Conservation (phyloP, 35 echinoderm and acorn worm species). For the Heliocidaris erythrogramma region DNA sequence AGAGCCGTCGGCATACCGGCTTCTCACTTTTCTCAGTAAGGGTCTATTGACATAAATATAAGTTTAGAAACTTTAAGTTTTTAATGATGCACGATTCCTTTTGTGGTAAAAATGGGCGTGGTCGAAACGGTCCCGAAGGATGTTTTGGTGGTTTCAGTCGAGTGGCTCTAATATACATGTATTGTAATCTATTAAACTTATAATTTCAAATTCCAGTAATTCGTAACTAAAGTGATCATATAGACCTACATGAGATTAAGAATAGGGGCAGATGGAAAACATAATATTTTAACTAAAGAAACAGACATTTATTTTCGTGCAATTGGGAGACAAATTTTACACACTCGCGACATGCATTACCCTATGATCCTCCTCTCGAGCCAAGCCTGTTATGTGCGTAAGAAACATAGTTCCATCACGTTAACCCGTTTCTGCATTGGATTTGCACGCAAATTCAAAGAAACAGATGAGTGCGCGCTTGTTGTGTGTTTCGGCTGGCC, state of each 20-base stretch:
- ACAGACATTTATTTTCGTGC: not conserved
- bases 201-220: not conserved
- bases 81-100: not conserved
- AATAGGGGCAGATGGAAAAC: too few relatives aligned
- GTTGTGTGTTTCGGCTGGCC: conserved; percentile 50
- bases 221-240: not conserved
- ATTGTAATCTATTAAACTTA: too few relatives aligned
- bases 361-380: not conserved
- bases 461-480: conserved; percentile 7
- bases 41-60: too few relatives aligned
- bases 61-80: too few relatives aligned
- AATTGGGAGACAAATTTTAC: not conserved
- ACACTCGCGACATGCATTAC: not conserved
- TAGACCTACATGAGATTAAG: not conserved
- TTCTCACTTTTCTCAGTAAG: too few relatives aligned
- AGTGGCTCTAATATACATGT: conserved; percentile 14
- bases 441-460: not conserved
- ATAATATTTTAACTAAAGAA: too few relatives aligned
- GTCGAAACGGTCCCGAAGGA: not conserved
- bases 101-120: conserved; percentile 37
- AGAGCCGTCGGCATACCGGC: too few relatives aligned
- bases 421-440: not conserved
- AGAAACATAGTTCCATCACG: conserved; percentile 5
- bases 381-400: not conserved
- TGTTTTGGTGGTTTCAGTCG: not conserved